Evolutionary conservation across 1,140 invertebrate species (phyloP), one percentile per base, ranked within the genome.

Genomic region (Augochlora pura): DNA sequence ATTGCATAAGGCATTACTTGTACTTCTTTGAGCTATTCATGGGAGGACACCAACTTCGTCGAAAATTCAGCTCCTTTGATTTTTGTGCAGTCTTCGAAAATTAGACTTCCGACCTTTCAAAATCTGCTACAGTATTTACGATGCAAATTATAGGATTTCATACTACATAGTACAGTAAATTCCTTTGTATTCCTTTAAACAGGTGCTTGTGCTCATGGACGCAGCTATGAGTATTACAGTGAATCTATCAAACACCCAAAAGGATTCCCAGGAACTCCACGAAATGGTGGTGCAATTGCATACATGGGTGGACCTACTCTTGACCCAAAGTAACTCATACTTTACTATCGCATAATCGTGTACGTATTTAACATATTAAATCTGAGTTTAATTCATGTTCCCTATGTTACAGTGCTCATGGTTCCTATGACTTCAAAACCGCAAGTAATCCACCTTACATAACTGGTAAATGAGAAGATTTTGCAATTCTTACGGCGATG

Each of bases 211-310:
- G 92, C 94, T 18, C 95, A 78, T 2, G 0, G 2, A 23, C 91
- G 94, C 2, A 93, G 95, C 4, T 95, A 95, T 79, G 89, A 93
- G 83, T 95, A 94, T 76, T 95, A 94, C 85, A 90, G 94, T 32
- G 95, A 95, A 88, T 95, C 95, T 32, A 92, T 95, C 38, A 87
- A 12, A 18, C 76, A 81, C 39, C n/a, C 59, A 0, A 75, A 0
- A 9, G 84, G 81, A 6, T 87, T 87, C 14, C 78, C 57, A 12
- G 75, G 54, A 23, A 21, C 0, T 7, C 0, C 60, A 21, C 0
- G 16, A 0, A 18, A 14, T 5, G 39, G 39, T 6, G 4, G 12
- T 21, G 1, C 6, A 12, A 52, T 2, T 0, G 77, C 60, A 3
- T 87, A 78, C 16, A 87, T 87, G 86, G 86, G 86, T 46, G 86